Base-by-base conservation (phyloP, 2,888 invertebrate species). In the Cepaea hortensis region DNA sequence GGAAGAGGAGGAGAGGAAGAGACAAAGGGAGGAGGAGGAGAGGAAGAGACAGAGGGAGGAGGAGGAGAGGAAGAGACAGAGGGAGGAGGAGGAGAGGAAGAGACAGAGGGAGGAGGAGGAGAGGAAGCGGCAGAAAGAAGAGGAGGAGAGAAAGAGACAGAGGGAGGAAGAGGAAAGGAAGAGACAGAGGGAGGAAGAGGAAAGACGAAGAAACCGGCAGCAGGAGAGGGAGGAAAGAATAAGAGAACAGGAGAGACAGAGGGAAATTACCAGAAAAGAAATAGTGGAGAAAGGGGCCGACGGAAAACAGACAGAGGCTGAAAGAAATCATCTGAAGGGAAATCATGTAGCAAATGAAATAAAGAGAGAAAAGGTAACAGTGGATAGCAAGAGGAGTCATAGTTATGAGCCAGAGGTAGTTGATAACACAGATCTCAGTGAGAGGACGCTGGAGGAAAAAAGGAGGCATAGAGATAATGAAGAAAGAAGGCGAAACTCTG, bases 1-100 rank as follows among this genome's bases (percentile, higher is more conserved):
- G 62, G 82, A 88, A 61, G 77, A 87, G 61, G 73, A 87, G 13
- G 87, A 86, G 73, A 68, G 75, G 7, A 13, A 35, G 23, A 73
- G 77, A 20, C 35, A 76, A 23, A 46, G 65, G 48, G 85, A 86
- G 9, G 79, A 50, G 48, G 68, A 81, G 5, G 80, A 62, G 55
- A 48, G 81, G 65, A 62, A 35, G 35, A 81, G 81, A 35, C n/a
- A 35, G 55, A 84, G 35, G 48, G 55, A 85, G 76, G 50, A 23
- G n/a, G 85, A 72, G 68, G 76, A 77, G 70, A 85, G 83, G 73
- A 61, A 35, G 20, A 75, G 55, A 48, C 9, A 70, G 5, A 48
- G 48, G n/a, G 62, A 15, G 23, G 73, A 70, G n/a, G 79, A 48
- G 48, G 65, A 23, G 80, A 70, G 20, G 7, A 48, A 81, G 81